These are phyloP conservation scores for Drosophila takahashii DNA, from an alignment of 1,140 invertebrate genomes.

Conservation along the genomic window DNA sequence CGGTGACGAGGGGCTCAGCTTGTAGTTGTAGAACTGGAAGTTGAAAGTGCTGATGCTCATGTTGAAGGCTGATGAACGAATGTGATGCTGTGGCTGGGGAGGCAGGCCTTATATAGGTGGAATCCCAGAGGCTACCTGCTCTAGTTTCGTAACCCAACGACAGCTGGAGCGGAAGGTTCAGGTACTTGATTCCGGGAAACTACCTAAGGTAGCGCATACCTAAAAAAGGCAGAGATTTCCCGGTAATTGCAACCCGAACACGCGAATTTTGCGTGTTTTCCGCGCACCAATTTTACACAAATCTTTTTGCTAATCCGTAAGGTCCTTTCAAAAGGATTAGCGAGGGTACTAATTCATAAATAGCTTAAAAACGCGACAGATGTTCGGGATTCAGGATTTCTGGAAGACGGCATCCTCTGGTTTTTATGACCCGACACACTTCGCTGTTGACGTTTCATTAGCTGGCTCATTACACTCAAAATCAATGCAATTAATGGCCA, in stretches of 20 bases:
- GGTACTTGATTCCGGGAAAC: conserved; percentile 43
- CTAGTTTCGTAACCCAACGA: not conserved
- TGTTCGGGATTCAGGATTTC: conserved; percentile 28
- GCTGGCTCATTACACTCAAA: conserved; percentile 33
- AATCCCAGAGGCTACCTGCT: conserved; percentile 25
- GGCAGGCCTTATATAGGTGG: conserved; percentile 26
- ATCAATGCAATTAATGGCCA: conserved; percentile 41
- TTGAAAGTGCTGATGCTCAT: conserved; percentile 80
- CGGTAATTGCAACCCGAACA: conserved; percentile 54
- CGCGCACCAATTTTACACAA: conserved; percentile 64
- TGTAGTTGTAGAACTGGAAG: conserved; percentile 79
- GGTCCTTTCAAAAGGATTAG: conserved; percentile 57
- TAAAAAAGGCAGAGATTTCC: conserved; percentile 44
- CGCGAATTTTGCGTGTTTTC: conserved; percentile 78
- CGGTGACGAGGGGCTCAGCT: conserved; percentile 41
- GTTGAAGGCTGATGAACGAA: conserved; percentile 23
- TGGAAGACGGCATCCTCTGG: not conserved
- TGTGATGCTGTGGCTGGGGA: conserved; percentile 13
- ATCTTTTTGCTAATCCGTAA: conserved; percentile 52
- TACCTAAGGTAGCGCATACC: conserved; percentile 14
- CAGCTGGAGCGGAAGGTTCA: conserved; percentile 13
- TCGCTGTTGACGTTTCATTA: conserved; percentile 37
- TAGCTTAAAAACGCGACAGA: conserved; percentile 71
- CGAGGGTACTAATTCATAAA: conserved; percentile 70
- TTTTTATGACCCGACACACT: conserved; percentile 2